Evolutionary conservation across 2,797 vertebrate species (phyloP).

Genomic region (Denticeps clupeoides): DNA sequence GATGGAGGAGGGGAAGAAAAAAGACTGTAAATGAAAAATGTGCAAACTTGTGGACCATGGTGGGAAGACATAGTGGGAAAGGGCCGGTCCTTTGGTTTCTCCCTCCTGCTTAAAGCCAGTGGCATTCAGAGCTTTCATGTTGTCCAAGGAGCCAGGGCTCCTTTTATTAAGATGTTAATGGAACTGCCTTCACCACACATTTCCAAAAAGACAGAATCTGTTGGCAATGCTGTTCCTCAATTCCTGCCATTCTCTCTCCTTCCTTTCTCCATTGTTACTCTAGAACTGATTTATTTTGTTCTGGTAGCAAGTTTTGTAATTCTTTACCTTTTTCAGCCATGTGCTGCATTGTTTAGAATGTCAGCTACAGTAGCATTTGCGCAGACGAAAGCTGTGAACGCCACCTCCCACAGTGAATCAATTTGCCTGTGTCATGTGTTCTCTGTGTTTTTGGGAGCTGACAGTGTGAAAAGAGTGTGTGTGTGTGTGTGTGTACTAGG

Average conservation of each 20-base stretch:
- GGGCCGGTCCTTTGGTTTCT: slow-evolving; percentile 45
- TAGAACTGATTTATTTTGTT: neutral
- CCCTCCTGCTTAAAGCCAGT: too few species aligned
- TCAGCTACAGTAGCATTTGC: too few species aligned
- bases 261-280: neutral
- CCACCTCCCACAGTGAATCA: slow-evolving; percentile 52
- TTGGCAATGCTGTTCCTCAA: slow-evolving; percentile 43
- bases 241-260: slow-evolving; percentile 17
- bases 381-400: too few species aligned
- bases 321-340: neutral
- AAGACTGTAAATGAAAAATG: slow-evolving; percentile 56
- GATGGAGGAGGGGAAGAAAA: slow-evolving; percentile 61
- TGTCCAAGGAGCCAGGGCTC: slow-evolving; percentile 49
- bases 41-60: slow-evolving; percentile 48
- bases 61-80: slow-evolving; percentile 16
- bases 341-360: too few species aligned
- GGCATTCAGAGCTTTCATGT: too few species aligned
- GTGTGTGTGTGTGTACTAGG: neutral
- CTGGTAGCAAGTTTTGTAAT: neutral
- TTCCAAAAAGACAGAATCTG: slow-evolving; percentile 50
- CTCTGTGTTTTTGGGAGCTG: neutral
- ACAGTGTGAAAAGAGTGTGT: neutral
- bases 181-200: slow-evolving; percentile 63
- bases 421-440: slow-evolving; percentile 50
- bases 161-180: slow-evolving; percentile 70